Conservation (phyloP, 2,888 invertebrate species). For the Romanomermis culicivorax region DNA sequence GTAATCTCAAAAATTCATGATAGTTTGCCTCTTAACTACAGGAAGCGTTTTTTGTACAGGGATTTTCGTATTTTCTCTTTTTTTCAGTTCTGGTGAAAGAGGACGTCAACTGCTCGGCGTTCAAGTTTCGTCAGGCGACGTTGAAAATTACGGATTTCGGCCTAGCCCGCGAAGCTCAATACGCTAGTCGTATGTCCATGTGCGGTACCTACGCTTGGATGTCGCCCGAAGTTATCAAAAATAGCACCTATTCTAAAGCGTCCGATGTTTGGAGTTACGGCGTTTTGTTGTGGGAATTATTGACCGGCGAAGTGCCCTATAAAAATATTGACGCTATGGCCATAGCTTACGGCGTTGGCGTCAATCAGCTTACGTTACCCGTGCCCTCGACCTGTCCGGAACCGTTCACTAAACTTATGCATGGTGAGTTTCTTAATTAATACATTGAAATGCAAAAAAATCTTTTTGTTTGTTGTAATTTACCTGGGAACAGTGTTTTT, state of each 20-base stretch:
- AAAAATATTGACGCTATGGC: conserved; percentile 79
- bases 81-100: conserved; percentile 20
- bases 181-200: conserved; percentile 80
- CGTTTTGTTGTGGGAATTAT: conserved; percentile 84
- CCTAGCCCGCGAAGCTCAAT: conserved; percentile 63
- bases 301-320: conserved; percentile 78
- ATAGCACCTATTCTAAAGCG: conserved; percentile 80
- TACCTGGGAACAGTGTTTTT: neutral
- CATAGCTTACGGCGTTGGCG: conserved; percentile 92
- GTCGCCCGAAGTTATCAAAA: conserved; percentile 93
- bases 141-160: conserved; percentile 95
- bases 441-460: neutral
- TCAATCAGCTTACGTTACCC: conserved; percentile 65
- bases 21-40: too few species aligned
- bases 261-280: conserved; percentile 79
- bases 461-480: neutral
- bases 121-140: conserved; percentile 27
- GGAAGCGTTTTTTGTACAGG: too few species aligned
- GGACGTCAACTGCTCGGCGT: conserved; percentile 22
- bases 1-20: too few species aligned
- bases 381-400: conserved; percentile 69
- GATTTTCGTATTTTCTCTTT: too few species aligned
- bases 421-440: conserved; percentile 1
- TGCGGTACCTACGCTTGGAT: conserved; percentile 97
- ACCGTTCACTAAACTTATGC: conserved; percentile 28